Percentiles rank a stretch among this genome's conserved stretches.
Evolutionary conservation across 2,113 vertebrate species (phyloP).

Genomic region (Pao palembangensis): DNA sequence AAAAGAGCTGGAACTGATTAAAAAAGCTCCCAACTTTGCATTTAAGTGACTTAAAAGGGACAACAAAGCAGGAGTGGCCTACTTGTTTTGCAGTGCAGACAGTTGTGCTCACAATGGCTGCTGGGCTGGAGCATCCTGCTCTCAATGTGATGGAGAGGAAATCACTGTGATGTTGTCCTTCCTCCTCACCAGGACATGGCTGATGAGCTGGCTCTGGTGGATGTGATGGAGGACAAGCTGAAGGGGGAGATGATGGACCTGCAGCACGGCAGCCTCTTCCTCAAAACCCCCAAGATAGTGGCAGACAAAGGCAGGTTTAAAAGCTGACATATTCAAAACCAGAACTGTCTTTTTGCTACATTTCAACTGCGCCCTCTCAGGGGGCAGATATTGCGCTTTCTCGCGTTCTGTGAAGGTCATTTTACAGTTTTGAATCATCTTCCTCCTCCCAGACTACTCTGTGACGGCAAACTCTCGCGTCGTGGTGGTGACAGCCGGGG

Average conservation of each 20-base stretch:
- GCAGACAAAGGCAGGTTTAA: slow-evolving; percentile 84
- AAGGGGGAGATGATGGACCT: slow-evolving; percentile 98
- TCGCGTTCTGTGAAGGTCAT: no score
- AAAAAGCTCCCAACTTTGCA: no score
- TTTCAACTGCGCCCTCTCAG: no score
- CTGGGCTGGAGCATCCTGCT: no score
- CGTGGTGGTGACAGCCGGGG: slow-evolving; percentile 92
- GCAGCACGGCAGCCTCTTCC: slow-evolving; percentile 92
- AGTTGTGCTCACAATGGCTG: no score
- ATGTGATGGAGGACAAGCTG: slow-evolving; percentile 94
- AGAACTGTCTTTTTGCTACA: background rate
- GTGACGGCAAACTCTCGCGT: slow-evolving; percentile 91
- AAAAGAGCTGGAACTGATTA: no score
- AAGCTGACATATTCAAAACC: background rate
- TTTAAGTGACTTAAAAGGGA: no score
- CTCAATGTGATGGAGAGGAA: background rate
- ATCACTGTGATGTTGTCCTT: background rate
- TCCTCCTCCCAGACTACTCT: slow-evolving; percentile 80
- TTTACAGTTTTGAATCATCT: background rate
- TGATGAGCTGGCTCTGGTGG: slow-evolving; percentile 93
- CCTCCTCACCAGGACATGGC: slow-evolving; percentile 79
- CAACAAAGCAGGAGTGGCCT: no score
- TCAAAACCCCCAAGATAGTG: slow-evolving; percentile 88
- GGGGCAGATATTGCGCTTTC: no score
- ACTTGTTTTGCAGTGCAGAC: no score